These are phyloP conservation scores for Haplochromis vanheusdeni DNA, from an alignment of 2,113 vertebrate species.

Conservation along the genomic window DNA sequence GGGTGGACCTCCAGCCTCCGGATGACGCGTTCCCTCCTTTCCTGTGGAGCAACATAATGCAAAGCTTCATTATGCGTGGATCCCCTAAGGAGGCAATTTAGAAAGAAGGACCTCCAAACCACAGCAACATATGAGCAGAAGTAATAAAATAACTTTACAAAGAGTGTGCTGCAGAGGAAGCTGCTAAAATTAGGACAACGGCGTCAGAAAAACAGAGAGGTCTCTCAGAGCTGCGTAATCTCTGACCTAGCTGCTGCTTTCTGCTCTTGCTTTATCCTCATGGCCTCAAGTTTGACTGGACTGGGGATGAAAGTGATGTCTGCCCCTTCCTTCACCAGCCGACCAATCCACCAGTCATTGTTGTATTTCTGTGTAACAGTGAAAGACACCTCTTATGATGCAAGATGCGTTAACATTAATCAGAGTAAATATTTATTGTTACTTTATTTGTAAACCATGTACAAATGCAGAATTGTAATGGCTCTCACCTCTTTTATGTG, in stretches of 20 bases:
- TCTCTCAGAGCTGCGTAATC: neutral
- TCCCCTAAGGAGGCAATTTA: conserved; percentile 39
- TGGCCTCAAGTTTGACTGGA: conserved; percentile 90
- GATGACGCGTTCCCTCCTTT: conserved; percentile 82
- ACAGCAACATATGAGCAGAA: conserved; percentile 8
- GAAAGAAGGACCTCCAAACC: conserved; percentile 7
- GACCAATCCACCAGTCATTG: conserved; percentile 97
- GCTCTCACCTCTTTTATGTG: conserved; percentile 92
- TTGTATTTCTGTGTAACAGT: conserved; percentile 80
- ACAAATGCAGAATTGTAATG: neutral
- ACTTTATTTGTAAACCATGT: neutral
- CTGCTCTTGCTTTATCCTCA: conserved; percentile 88
- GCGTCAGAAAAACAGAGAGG: neutral
- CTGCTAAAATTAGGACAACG: neutral
- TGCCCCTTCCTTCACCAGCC: conserved; percentile 92
- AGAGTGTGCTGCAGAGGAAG: neutral
- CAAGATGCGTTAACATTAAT: neutral
- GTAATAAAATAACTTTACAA: conserved; percentile 4
- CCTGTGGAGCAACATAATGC: conserved; percentile 68
- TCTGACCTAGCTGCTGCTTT: conserved; percentile 74
- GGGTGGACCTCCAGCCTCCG: conserved; percentile 87
- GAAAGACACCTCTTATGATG: neutral
- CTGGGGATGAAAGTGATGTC: conserved; percentile 96
- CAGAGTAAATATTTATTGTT: neutral
- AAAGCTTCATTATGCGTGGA: conserved; percentile 30